Conservation (phyloP, 2,113 vertebrate species). For the Arothron firmamentum region DNA sequence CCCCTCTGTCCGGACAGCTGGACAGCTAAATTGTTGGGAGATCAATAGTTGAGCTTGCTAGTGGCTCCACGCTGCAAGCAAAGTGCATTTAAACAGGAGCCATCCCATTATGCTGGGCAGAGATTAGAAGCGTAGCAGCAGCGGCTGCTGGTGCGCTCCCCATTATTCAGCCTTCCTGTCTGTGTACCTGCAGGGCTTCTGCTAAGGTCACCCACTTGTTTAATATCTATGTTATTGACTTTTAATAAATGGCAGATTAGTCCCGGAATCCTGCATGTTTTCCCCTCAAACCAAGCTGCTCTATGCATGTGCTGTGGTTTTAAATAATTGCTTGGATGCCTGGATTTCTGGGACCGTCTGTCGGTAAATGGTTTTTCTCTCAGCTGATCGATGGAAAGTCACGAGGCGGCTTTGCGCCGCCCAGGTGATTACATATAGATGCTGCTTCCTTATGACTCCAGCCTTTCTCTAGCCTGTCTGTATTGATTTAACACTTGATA, state of each 20-base stretch:
- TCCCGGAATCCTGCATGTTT: background rate
- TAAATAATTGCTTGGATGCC: conserved; percentile 4
- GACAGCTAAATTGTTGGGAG: conserved; percentile 71
- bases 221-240: background rate
- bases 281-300: background rate
- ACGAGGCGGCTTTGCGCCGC: conserved; percentile 1
- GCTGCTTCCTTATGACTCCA: conserved; percentile 27
- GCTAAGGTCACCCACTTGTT: conserved; percentile 21
- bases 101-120: conserved; percentile 72
- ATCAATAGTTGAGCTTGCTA: conserved; percentile 75
- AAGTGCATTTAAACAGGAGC: conserved; percentile 70
- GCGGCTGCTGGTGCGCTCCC: conserved; percentile 35
- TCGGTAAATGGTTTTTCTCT: conserved; percentile 4
- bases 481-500: conserved; percentile 51
- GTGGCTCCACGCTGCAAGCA: conserved; percentile 53
- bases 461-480: conserved; percentile 13
- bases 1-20: conserved; percentile 57
- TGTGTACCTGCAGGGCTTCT: conserved; percentile 45
- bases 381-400: conserved; percentile 17
- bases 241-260: too few relatives aligned
- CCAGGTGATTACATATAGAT: conserved; percentile 37
- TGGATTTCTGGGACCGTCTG: conserved; percentile 1
- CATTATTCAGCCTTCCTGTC: conserved; percentile 55
- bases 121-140: conserved; percentile 55
- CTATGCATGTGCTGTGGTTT: conserved; percentile 2